Conservation (phyloP, 2,113 vertebrate genomes). For the Lasiurus cinereus region DNA sequence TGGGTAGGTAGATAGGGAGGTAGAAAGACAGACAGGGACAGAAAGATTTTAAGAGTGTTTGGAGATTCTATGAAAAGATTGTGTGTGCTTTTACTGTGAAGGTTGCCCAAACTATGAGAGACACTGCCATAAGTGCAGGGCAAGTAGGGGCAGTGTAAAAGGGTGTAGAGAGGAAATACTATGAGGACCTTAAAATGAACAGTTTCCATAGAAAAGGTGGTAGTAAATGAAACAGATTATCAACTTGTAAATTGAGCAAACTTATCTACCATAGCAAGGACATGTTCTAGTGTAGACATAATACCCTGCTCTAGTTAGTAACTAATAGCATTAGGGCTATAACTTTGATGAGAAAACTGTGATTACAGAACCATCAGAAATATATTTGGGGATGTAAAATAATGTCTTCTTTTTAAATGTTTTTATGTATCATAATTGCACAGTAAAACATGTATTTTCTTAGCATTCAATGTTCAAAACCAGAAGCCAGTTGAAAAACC, state of each 20-base stretch:
- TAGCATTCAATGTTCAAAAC: conserved; percentile 48
- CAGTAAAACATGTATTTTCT: not conserved
- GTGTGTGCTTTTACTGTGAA: not conserved
- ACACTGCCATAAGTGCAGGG: not conserved
- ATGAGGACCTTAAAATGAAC: not conserved
- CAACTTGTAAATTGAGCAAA: not conserved
- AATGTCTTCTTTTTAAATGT: not conserved
- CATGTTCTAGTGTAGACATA: not conserved
- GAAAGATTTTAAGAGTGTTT: not conserved
- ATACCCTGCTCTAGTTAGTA: not conserved
- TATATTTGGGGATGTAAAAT: not conserved
- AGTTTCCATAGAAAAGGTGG: not conserved
- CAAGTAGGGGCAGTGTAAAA: no score
- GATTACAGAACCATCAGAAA: not conserved
- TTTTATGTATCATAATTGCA: not conserved
- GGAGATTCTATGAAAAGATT: not conserved
- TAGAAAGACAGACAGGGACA: not conserved
- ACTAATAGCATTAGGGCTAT: not conserved
- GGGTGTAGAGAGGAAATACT: not conserved
- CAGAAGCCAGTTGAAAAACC: conserved; percentile 73
- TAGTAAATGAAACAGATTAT: not conserved
- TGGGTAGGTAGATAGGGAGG: not conserved
- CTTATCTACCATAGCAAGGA: not conserved
- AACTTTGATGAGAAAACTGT: not conserved
- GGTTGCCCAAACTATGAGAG: not conserved